Evolutionary conservation across 2,797 vertebrate species (phyloP), one percentile per base, ranked within the genome.

Genomic region (Megalops cyprinoides): DNA sequence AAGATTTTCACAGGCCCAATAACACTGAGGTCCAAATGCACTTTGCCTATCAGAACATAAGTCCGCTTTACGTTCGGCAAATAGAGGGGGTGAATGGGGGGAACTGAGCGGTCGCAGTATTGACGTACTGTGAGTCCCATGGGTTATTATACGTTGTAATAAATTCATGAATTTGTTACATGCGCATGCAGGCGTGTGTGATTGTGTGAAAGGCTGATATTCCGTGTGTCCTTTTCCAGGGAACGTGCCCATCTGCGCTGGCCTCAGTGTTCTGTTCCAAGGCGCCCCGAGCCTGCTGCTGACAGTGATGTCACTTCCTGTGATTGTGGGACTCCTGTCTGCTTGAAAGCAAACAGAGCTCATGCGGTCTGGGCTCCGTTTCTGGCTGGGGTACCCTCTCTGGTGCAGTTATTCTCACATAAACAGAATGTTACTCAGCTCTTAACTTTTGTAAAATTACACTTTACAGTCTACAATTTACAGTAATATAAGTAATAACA

Each of bases 161-260:
- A 48, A n/a, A 48, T 48, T 48, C 10, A 10, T 48, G 10, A 48
- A 48, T 48, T 4, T 48, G 10, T 48, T 48, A n/a, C 46, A 48
- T 4, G 4, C 1, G 46, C 15, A 12, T 1, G 15, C 10, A 14
- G 31, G 6, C 20, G 5, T 39, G 20, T 77, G 34, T 58, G 37
- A 39, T n/a, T 77, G 51, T 25, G 34, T n/a, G 7, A 67, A 71
- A 76, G n/a, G 4, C 49, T 37, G 60, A 73, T 77, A 44, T n/a
- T 76, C 34, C 34, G 39, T 23, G 81, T 23, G 86, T 56, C 80
- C 90, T 53, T 0, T 85, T 82, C 8, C 88, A 95, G 94, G 94
- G 85, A 84, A 93, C 86, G 90, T 95, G 79, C 92, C 92, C 2
- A 87, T 95, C 84, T 95, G 94, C 87, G 93, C 93, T 49, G 94